Percentiles rank a stretch among this genome's conserved stretches.
These are phyloP conservation scores for Zophobas morio DNA, from an alignment of 1,140 invertebrate species.

Conservation along the genomic window DNA sequence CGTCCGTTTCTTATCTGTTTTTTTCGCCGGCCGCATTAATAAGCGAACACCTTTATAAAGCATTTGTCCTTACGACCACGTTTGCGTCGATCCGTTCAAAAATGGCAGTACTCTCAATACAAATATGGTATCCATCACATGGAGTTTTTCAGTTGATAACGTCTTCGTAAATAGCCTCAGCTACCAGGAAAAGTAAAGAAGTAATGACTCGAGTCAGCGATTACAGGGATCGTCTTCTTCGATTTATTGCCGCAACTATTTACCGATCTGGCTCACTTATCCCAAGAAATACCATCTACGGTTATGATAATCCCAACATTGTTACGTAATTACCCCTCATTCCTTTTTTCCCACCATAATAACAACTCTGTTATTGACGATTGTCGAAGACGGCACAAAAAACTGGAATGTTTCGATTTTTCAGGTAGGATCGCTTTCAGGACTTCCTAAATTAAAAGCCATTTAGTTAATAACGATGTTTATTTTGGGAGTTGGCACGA, in stretches of 20 bases:
- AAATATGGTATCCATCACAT: slow-evolving; percentile 27
- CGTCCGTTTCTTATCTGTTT: too few species aligned
- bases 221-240: slow-evolving; percentile 35
- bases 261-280: slow-evolving; percentile 11
- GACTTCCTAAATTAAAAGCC: slow-evolving; percentile 36
- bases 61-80: slow-evolving; percentile 15
- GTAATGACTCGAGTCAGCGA: slow-evolving; percentile 30
- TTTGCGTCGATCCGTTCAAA: slow-evolving; percentile 15
- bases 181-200: slow-evolving; percentile 39
- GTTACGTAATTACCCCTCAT: slow-evolving; percentile 29
- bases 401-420: background rate
- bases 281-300: slow-evolving; percentile 9
- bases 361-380: too few species aligned
- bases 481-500: slow-evolving; percentile 37
- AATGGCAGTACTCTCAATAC: slow-evolving; percentile 33
- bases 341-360: too few species aligned
- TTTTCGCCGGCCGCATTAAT: too few species aligned
- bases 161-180: slow-evolving; percentile 31
- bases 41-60: slow-evolving; percentile 1
- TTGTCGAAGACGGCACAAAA: too few species aligned
- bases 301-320: background rate
- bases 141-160: slow-evolving; percentile 21
- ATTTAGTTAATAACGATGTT: slow-evolving; percentile 37
- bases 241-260: slow-evolving; percentile 14
- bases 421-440: slow-evolving; percentile 7